Conservation (phyloP, 2,797 vertebrate species). For the Ptychadena robeensis region DNA sequence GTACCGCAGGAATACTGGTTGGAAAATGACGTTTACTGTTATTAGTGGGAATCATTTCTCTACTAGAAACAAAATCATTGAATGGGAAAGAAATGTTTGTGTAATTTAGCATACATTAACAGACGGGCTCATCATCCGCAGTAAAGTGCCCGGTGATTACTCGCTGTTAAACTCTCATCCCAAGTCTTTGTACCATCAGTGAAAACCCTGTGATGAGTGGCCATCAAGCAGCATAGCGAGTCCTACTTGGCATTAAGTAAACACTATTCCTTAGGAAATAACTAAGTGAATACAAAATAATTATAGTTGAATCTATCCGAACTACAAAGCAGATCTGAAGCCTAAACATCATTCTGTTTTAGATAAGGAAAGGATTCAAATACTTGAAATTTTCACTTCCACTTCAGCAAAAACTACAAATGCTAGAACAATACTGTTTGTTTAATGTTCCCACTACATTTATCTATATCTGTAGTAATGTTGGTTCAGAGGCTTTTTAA, state of each 20-base stretch:
- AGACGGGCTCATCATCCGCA: slow-evolving; percentile 18
- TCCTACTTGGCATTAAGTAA: not conserved
- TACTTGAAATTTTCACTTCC: too few species aligned
- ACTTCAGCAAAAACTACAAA: too few species aligned
- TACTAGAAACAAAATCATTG: slow-evolving; percentile 43
- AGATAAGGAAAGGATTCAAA: too few species aligned
- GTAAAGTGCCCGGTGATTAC: slow-evolving; percentile 34
- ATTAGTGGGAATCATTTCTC: slow-evolving; percentile 41
- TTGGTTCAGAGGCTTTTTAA: too few species aligned
- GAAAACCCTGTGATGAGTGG: slow-evolving; percentile 23
- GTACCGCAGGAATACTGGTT: not conserved
- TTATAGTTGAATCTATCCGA: not conserved
- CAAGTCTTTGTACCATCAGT: slow-evolving; percentile 24
- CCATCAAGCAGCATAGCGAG: slow-evolving; percentile 7
- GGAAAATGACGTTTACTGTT: slow-evolving; percentile 24
- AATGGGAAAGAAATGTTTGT: slow-evolving; percentile 45
- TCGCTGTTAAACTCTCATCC: slow-evolving; percentile 20
- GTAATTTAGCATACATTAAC: slow-evolving; percentile 46
- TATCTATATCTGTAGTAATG: too few species aligned
- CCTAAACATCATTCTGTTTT: too few species aligned
- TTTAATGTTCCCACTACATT: too few species aligned
- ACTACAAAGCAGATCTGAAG: too few species aligned
- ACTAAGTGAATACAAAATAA: not conserved
- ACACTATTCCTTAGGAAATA: not conserved
- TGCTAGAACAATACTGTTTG: too few species aligned